Percentiles rank a stretch among this genome's conserved stretches.
phyloP scores from a whole-genome alignment of 2,797 vertebrate genomes.

The Chaetodon trifasciatus region DNA sequence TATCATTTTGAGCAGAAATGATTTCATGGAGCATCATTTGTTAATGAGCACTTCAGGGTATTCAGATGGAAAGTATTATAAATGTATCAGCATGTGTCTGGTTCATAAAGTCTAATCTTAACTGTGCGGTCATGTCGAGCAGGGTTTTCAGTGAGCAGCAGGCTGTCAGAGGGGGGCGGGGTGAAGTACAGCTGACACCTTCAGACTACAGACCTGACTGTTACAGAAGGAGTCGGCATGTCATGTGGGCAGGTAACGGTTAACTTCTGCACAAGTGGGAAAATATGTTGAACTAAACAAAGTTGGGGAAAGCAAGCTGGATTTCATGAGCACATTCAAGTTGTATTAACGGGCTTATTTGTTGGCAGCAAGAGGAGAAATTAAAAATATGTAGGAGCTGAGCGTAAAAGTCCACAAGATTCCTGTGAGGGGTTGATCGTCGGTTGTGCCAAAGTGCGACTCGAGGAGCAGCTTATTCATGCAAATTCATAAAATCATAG shows the following conservation, averaged over 20 bases:
- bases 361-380: constrained; percentile 37
- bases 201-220: constrained; percentile 42
- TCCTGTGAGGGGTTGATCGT: constrained; percentile 62
- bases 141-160: constrained; percentile 26
- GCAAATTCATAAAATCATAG: constrained; percentile 89
- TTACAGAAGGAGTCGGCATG: constrained; percentile 46
- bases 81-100: background rate
- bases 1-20: background rate
- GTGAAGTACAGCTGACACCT: constrained; percentile 54
- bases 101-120: background rate
- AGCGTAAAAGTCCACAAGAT: constrained; percentile 67
- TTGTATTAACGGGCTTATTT: constrained; percentile 45
- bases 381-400: constrained; percentile 58
- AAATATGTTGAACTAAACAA: constrained; percentile 43
- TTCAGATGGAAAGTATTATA: constrained; percentile 5
- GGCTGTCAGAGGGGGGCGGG: constrained; percentile 61
- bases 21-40: background rate
- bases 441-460: constrained; percentile 69
- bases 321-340: constrained; percentile 46
- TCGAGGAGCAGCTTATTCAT: constrained; percentile 81
- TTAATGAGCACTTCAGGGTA: background rate
- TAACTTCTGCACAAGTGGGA: constrained; percentile 56
- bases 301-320: constrained; percentile 32
- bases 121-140: constrained; percentile 27
- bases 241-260: constrained; percentile 64